Base-by-base conservation (phyloP, 2,113 vertebrate species). In the Phocoena phocoena region DNA sequence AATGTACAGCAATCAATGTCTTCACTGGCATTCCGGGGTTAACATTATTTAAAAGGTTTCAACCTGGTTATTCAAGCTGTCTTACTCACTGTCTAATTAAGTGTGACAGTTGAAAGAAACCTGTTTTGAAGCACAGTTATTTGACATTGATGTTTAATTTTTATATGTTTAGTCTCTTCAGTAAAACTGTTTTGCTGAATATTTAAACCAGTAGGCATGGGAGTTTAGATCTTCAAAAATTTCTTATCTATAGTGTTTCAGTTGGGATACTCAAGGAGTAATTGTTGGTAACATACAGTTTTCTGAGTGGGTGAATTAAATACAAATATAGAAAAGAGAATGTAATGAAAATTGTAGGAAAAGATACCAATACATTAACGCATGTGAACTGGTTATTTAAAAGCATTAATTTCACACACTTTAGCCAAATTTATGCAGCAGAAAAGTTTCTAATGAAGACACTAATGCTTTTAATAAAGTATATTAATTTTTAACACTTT, bases 141-240 rank as follows among this genome's bases (percentile, higher is more conserved):
- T 65, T 92, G 50, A 89, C 65, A 86, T 9, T 79, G 85, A 97
- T 83, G 70, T 91, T 92, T 88, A 92, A 65, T 90, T 97, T 88
- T 63, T 95, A 60, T 84, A 65, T 82, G 47, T 96, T 73, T 93
- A 85, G 88, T 96, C 2, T 81, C 6, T 91, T 93, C 23, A 90
- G n/a, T 50, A 26, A 85, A 97, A 55, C 17, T n/a, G 18, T 65
- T 79, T 47, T 95, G 28, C 20, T 88, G 23, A 77, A 58, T 93
- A 8, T 53, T 91, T 91, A 84, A 84, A 77, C 12, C 13, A 68
- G 67, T 44, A 83, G 9, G 2, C 2, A 65, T 81, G 18, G 3
- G 3, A 44, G 88, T 91, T 97, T 80, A 65, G 41, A 82, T 53
- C 7, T 70, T 90, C 6, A 79, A 74, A 91, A 76, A 50, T 80